Conservation (phyloP, 2,797 vertebrate genomes). For the Nyctalus aviator region DNA sequence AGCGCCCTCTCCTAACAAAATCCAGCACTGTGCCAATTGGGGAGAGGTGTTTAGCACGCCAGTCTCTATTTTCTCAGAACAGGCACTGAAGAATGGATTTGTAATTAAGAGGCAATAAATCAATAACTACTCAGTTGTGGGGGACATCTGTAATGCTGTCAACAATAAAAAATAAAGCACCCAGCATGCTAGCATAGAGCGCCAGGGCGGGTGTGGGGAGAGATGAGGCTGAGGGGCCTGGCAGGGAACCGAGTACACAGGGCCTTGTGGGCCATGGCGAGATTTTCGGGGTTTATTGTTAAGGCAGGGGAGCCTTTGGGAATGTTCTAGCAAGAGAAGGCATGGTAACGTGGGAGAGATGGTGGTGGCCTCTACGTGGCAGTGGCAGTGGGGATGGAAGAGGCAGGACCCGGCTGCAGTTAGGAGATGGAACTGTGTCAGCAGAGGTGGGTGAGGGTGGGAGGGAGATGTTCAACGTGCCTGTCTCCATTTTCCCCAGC, state of each 20-base stretch:
- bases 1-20: neutral
- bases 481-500: too few species aligned
- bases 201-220: neutral
- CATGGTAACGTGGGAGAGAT: neutral
- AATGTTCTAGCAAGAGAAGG: neutral
- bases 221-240: neutral
- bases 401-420: neutral
- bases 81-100: neutral
- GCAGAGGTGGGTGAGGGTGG: accelerated
- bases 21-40: neutral
- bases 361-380: neutral
- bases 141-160: neutral
- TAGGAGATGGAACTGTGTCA: neutral
- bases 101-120: neutral
- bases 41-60: neutral
- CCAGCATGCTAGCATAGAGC: neutral
- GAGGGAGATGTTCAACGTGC: too few species aligned
- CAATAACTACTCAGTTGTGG: neutral
- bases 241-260: neutral
- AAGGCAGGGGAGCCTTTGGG: neutral
- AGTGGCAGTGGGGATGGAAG: neutral
- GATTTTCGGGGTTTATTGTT: neutral
- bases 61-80: neutral
- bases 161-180: neutral
- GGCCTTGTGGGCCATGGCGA: neutral